phyloP scores from a whole-genome alignment of 64 coral and sea anemone species.

The Dendrophyllia cribrosa region DNA sequence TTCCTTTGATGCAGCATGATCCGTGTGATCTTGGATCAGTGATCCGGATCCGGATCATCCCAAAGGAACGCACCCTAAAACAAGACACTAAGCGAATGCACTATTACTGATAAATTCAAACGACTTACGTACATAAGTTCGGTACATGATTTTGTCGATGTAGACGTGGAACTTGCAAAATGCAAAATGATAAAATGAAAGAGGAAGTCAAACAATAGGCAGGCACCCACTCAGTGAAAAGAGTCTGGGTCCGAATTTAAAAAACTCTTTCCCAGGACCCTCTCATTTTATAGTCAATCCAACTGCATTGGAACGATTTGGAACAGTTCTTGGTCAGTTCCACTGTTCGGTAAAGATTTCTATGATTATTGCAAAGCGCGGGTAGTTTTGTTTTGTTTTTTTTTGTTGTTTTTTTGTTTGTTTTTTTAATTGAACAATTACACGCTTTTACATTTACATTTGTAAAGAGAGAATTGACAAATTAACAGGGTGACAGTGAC shows the following conservation, averaged over 20 bases:
- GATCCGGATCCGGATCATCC: too few species aligned
- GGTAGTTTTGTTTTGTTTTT: background rate
- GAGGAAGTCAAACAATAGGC: conserved; percentile 4
- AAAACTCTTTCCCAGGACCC: background rate
- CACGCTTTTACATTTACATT: too few species aligned
- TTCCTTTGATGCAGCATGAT: too few species aligned
- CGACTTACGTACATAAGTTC: conserved; percentile 52
- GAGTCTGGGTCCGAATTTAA: conserved; percentile 1
- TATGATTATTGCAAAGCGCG: background rate
- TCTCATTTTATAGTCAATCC: background rate
- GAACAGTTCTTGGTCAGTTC: too few species aligned
- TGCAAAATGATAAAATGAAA: background rate
- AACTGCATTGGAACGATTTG: too few species aligned
- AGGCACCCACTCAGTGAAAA: background rate
- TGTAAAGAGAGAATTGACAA: too few species aligned
- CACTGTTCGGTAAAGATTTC: background rate
- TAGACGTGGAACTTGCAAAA: background rate
- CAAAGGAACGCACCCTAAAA: too few species aligned
- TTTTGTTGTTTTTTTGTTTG: too few species aligned
- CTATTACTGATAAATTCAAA: background rate
- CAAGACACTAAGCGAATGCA: too few species aligned
- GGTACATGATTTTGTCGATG: conserved; percentile 46
- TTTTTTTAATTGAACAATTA: too few species aligned
- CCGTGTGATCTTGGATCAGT: too few species aligned
- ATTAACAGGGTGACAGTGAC: too few species aligned